These are phyloP conservation scores for Onychostoma macrolepis DNA, from an alignment of 2,113 vertebrate genomes.

Conservation along the genomic window DNA sequence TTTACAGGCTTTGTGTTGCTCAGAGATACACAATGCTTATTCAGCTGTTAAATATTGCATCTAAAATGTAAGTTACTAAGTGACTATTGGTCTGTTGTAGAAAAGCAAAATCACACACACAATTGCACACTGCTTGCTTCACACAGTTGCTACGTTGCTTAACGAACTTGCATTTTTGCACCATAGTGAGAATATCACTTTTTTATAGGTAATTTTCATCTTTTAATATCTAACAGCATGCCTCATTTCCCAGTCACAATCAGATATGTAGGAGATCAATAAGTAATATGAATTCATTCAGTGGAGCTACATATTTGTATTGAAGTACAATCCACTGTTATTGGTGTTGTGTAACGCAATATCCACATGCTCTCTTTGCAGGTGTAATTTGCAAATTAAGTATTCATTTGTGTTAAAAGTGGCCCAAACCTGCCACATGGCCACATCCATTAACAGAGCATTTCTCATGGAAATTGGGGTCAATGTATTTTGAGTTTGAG, in stretches of 20 bases:
- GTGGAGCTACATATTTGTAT: slow-evolving; percentile 14
- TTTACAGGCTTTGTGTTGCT: background rate
- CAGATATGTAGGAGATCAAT: background rate
- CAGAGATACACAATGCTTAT: background rate
- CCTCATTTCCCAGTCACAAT: background rate
- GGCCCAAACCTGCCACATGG: slow-evolving; percentile 53
- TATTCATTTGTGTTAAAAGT: slow-evolving; percentile 45
- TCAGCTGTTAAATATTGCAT: background rate
- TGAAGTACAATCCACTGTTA: slow-evolving; percentile 5
- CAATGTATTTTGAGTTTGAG: slow-evolving; percentile 71
- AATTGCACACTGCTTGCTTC: background rate
- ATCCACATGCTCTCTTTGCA: slow-evolving; percentile 40
- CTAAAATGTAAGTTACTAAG: background rate
- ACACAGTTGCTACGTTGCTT: background rate
- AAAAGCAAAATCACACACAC: background rate
- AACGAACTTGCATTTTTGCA: background rate
- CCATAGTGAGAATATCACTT: background rate
- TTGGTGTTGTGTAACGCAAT: slow-evolving; percentile 31
- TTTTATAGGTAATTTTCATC: background rate
- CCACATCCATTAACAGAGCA: slow-evolving; percentile 52
- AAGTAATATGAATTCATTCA: background rate
- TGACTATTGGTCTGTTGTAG: background rate
- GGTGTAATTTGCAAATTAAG: slow-evolving; percentile 40
- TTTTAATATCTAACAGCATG: background rate
- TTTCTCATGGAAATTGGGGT: slow-evolving; percentile 63